Evolutionary conservation across 2,888 invertebrate genomes (phyloP), one percentile per base, ranked within the genome.

Genomic region (Tupiocoris notatus): DNA sequence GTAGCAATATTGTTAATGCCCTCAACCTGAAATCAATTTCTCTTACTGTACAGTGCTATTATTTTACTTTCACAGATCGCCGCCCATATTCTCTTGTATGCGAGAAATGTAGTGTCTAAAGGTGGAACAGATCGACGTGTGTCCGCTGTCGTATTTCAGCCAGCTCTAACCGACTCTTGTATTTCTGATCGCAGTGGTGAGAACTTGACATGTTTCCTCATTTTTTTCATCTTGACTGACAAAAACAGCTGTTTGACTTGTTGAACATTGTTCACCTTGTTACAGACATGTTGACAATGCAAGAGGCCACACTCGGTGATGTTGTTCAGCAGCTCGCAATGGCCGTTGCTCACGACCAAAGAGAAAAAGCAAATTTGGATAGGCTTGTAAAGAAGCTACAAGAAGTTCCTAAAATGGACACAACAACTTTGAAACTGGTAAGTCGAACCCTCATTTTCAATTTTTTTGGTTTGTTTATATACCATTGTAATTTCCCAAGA

Each of bases 71-170:
- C 22, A 59, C 87, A 92, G 86, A 90, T 92, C 68, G 88, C 91
- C 2, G 89, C 90, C 57, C 92, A 93, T 85, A 84, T 93, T 22
- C 84, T 91, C 56, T 85, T 89, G 21, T 93, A 91, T 83, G 89
- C 89, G 0, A 87, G 92, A 76, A 91, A 92, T 82, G 86, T 88
- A 18, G 86, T 89, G 64, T 87, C 87, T 0, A 87, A 87, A 81
- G 85, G 88, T 81, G 86, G 86, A 1, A 85, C 86, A 3, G 86
- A 87, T 78, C 86, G 87, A 81, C 83, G 85, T 9, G 86, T 87
- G 1, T 85, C 86, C 17, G 86, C 86, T 18, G 87, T 87, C 0
- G 83, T 88, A 61, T 87, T 89, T 82, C 85, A 86, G 59, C 87
- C 88, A 6, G 85, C 84, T 16, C 82, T 88, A 73, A 84, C 83